Percentiles rank a stretch among this genome's conserved stretches.
Evolutionary conservation across 2,113 vertebrate species (phyloP).

Genomic region (Octodon degus): DNA sequence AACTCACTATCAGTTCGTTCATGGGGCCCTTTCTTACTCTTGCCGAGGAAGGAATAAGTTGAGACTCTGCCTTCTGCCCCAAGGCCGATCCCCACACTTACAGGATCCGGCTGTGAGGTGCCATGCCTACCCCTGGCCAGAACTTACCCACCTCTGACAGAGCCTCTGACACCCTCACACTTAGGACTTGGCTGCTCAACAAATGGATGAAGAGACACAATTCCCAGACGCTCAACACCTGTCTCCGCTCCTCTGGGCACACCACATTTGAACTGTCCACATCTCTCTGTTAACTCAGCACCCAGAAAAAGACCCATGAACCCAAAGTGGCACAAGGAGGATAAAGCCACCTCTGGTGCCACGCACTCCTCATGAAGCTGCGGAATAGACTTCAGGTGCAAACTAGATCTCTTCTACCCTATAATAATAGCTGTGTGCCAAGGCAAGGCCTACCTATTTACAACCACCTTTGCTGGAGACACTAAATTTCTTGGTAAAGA

Average conservation of each 20-base stretch:
- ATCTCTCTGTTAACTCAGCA: not conserved
- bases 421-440: not conserved
- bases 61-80: not conserved
- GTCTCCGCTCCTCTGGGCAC: not conserved
- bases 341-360: not conserved
- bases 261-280: not conserved
- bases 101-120: not conserved
- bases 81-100: not conserved
- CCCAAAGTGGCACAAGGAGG: not conserved
- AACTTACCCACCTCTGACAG: not conserved
- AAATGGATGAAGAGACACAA: not conserved
- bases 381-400: not conserved
- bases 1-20: not conserved
- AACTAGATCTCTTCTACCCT: not conserved
- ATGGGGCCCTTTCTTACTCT: not conserved
- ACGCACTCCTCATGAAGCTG: not conserved
- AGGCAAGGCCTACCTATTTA: not conserved
- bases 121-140: not conserved
- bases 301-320: not conserved
- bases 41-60: not conserved
- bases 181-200: not conserved
- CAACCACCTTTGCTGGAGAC: not conserved
- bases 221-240: not conserved
- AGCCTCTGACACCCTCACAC: not conserved
- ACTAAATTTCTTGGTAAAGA: constrained; percentile 73